Conservation (phyloP, 2,888 invertebrate genomes). For the Drosophila silvestris region DNA sequence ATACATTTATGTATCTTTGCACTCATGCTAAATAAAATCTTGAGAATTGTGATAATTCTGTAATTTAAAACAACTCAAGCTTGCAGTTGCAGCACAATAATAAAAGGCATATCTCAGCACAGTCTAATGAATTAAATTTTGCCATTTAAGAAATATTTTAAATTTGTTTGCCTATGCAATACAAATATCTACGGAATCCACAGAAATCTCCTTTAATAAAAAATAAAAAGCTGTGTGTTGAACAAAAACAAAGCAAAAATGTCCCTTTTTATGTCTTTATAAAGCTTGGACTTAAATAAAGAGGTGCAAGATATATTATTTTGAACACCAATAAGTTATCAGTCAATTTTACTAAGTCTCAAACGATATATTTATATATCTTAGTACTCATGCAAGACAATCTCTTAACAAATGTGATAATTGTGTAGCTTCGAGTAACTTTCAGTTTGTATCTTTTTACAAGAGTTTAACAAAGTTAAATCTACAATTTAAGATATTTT, state of each 20-base stretch:
- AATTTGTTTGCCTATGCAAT: neutral
- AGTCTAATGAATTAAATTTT: neutral
- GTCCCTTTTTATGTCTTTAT: no score
- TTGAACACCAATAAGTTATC: neutral
- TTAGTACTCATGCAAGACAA: neutral
- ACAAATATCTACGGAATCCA: neutral
- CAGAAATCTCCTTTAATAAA: neutral
- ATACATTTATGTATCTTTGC: neutral
- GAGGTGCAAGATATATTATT: neutral
- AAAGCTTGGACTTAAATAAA: neutral
- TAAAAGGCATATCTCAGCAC: neutral
- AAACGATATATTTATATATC: no score
- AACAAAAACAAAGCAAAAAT: neutral
- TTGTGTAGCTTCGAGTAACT: neutral
- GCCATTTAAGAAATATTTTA: neutral
- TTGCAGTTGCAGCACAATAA: neutral
- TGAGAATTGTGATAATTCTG: conserved; percentile 16
- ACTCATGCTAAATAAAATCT: neutral
- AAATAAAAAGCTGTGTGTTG: neutral
- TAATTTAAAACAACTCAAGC: neutral
- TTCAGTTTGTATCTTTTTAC: neutral
- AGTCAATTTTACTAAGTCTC: neutral
- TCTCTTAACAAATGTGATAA: neutral
- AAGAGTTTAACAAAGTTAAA: neutral
- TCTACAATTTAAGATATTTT: neutral